These are phyloP conservation scores for Triplophysa rosa DNA, from an alignment of 2,113 vertebrate genomes.

Conservation along the genomic window DNA sequence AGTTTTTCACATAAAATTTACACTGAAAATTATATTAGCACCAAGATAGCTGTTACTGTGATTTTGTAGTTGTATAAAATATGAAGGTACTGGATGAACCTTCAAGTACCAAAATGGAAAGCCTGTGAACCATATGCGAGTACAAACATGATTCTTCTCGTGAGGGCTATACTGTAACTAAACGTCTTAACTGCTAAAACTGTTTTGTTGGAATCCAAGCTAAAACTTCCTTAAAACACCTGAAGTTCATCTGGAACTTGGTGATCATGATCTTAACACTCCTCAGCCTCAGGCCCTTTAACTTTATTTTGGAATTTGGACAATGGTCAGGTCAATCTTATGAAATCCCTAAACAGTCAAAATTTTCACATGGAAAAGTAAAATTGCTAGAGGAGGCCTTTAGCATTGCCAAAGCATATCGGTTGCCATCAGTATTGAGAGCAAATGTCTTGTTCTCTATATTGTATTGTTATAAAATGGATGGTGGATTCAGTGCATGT, in stretches of 20 bases:
- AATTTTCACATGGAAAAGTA: constrained; percentile 30
- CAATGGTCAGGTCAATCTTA: too few species aligned
- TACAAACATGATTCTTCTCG: constrained; percentile 4
- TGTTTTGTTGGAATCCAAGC: constrained; percentile 8
- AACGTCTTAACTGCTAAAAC: constrained; percentile 19
- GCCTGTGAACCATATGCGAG: not conserved
- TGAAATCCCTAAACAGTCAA: not conserved
- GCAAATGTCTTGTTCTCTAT: not conserved
- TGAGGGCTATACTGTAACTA: constrained; percentile 21
- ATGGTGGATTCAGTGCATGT: not conserved
- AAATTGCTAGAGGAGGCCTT: not conserved
- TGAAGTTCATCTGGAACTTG: not conserved
- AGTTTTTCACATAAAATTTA: too few species aligned
- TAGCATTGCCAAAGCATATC: constrained; percentile 1
- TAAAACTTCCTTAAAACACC: constrained; percentile 23
- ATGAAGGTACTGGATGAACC: too few species aligned
- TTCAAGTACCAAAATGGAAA: not conserved
- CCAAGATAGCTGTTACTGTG: too few species aligned
- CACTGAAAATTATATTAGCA: too few species aligned
- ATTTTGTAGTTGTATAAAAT: too few species aligned
- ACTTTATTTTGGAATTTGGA: too few species aligned
- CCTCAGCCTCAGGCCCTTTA: not conserved
- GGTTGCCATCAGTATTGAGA: not conserved
- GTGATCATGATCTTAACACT: not conserved
- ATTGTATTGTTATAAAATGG: not conserved